Evolutionary conservation across 2,888 invertebrate genomes (phyloP).

Genomic region (Phalera bucephala): DNA sequence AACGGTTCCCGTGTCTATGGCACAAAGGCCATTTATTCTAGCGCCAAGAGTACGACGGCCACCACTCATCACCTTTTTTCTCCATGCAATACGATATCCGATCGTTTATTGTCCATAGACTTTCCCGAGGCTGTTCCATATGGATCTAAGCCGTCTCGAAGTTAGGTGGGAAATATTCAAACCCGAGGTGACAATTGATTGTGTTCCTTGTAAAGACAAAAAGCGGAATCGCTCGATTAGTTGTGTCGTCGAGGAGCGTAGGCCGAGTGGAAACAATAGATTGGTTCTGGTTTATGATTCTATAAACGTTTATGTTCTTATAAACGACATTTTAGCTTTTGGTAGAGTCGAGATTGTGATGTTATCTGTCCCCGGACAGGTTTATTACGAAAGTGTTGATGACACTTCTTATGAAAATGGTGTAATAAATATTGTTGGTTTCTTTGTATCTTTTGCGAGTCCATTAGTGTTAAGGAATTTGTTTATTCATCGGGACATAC

Average conservation of each 20-base stretch:
- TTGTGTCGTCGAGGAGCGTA: conserved; percentile 73
- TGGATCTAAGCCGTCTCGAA: conserved; percentile 63
- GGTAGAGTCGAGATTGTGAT: conserved; percentile 69
- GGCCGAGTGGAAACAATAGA: conserved; percentile 76
- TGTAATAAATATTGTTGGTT: conserved; percentile 30
- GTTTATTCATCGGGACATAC: conserved; percentile 12
- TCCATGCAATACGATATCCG: conserved; percentile 76
- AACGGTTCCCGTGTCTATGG: conserved; percentile 44
- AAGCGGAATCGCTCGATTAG: conserved; percentile 77
- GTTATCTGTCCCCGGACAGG: conserved; percentile 66
- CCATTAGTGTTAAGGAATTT: conserved; percentile 24
- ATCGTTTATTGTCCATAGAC: conserved; percentile 68
- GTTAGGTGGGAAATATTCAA: conserved; percentile 70
- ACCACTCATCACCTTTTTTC: conserved; percentile 79
- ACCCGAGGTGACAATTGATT: conserved; percentile 78
- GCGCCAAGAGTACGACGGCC: conserved; percentile 58
- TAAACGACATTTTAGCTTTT: conserved; percentile 78
- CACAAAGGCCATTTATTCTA: conserved; percentile 61
- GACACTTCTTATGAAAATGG: conserved; percentile 54
- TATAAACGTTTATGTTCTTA: conserved; percentile 80
- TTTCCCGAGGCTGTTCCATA: conserved; percentile 73
- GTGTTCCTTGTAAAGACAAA: conserved; percentile 69
- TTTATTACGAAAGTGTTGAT: conserved; percentile 69
- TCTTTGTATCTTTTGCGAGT: conserved; percentile 38
- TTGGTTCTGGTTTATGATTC: conserved; percentile 79